Conservation (phyloP, 2,113 vertebrate species). For the Pelecanus crispus region DNA sequence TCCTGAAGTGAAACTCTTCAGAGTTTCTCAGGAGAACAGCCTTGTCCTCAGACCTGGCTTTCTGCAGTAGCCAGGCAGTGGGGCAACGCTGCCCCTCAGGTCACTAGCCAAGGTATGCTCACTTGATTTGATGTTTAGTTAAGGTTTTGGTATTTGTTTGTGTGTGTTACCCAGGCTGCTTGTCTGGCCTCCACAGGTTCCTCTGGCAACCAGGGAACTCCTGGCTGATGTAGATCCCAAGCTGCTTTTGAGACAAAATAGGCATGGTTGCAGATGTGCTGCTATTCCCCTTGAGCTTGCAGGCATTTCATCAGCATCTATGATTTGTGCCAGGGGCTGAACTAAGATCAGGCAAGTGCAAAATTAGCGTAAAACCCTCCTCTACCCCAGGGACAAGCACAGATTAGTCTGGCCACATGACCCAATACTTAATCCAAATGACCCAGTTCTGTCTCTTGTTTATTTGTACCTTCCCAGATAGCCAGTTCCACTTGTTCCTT, state of each 20-base stretch:
- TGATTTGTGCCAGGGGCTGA: neutral
- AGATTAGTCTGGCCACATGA: neutral
- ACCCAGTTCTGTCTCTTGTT: slow-evolving; percentile 23
- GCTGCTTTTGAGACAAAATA: slow-evolving; percentile 34
- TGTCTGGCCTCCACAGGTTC: neutral
- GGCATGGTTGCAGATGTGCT: slow-evolving; percentile 16
- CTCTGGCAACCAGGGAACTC: neutral
- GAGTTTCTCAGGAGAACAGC: neutral
- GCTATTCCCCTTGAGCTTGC: slow-evolving; percentile 14
- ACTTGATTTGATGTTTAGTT: neutral
- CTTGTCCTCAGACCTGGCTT: neutral
- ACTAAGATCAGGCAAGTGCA: slow-evolving; percentile 14
- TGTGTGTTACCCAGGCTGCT: neutral
- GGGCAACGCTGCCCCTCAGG: neutral
- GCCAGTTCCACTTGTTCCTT: neutral
- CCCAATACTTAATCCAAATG: neutral
- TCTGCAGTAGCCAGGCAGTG: neutral
- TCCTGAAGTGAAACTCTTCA: neutral
- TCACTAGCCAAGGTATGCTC: neutral
- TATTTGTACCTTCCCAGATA: slow-evolving; percentile 14
- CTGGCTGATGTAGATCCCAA: neutral
- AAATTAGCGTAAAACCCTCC: neutral
- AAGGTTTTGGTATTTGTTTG: slow-evolving; percentile 35
- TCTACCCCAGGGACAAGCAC: slow-evolving; percentile 6
- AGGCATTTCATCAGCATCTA: slow-evolving; percentile 11